phyloP scores from a whole-genome alignment of 2,113 vertebrate species.

The Axis porcinus region DNA sequence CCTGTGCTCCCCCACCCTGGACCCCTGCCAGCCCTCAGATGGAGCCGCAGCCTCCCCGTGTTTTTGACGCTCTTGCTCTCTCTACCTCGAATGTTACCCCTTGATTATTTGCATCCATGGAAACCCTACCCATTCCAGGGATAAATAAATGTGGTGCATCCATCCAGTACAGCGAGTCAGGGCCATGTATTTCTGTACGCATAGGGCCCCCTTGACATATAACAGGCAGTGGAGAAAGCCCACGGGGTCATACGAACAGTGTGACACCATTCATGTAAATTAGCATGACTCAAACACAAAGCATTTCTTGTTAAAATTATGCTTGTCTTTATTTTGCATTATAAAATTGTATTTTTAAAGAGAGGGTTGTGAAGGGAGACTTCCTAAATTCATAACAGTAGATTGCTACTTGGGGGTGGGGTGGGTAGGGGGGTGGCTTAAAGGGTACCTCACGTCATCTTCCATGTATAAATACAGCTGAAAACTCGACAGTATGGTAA shows the following conservation, averaged over 20 bases:
- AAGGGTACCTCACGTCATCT: not conserved
- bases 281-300: not conserved
- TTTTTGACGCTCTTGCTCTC: not conserved
- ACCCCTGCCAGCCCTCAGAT: not conserved
- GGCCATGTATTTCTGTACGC: not conserved
- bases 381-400: not conserved
- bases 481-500: not conserved
- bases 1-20: not conserved
- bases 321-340: not conserved
- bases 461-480: not conserved
- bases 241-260: not conserved
- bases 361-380: not conserved
- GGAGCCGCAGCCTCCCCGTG: not conserved
- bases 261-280: not conserved
- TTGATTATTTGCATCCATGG: not conserved
- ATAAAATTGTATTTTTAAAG: not conserved
- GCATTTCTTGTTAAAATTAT: not conserved
- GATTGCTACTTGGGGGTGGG: not conserved
- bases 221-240: not conserved
- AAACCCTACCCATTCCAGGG: not conserved
- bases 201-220: not conserved
- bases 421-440: not conserved
- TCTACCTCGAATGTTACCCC: not conserved
- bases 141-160: not conserved
- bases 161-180: fast-evolving